Base-by-base conservation (phyloP, 2,797 vertebrate genomes). In the Hyperoplus lanceolatus region DNA sequence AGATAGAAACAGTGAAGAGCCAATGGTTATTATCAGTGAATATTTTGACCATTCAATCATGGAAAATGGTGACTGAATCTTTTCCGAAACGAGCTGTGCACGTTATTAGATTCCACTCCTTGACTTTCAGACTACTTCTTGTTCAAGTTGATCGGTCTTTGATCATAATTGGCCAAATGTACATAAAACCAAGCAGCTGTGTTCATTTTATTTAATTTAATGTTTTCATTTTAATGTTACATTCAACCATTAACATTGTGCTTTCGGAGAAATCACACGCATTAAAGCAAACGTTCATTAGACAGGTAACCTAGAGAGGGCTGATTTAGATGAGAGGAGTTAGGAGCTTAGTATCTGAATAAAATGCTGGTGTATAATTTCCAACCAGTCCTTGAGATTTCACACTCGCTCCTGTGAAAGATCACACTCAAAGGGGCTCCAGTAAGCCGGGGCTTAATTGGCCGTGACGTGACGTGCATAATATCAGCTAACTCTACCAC, bases 351-450 rank as follows among this genome's bases (percentile, higher is more conserved):
- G 81, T 18, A 71, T 77, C 88, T 90, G 87, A 90, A 89, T 92
- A 91, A 85, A 93, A 88, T 91, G 75, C 75, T 59, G 79, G 70
- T 91, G 84, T 90, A 89, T 93, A 12, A 4, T 90, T 93, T 94
- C 87, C 81, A 90, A 91, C 88, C 83, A 59, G 83, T 91, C 88
- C 91, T 88, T 62, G 74, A 93, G 91, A 93, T 94, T 95, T 95
- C 93, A 91, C 94, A 88, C 94, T 82, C 80, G 16, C 84, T 89
- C 79, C 90, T 92, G 94, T 92, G 93, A 96, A 93, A 94, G 90
- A 90, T 95, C 92, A 89, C 95, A 95, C 93, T 92, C 90, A 83
- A 83, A 90, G 87, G 86, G 77, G 87, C 85, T 91, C 83, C 93
- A 84, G 84, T 85, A 87, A 90, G 90, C 82, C 80, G 79, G 76